Evolutionary conservation across 2,888 invertebrate genomes (phyloP).

Genomic region (Clanis bilineata): DNA sequence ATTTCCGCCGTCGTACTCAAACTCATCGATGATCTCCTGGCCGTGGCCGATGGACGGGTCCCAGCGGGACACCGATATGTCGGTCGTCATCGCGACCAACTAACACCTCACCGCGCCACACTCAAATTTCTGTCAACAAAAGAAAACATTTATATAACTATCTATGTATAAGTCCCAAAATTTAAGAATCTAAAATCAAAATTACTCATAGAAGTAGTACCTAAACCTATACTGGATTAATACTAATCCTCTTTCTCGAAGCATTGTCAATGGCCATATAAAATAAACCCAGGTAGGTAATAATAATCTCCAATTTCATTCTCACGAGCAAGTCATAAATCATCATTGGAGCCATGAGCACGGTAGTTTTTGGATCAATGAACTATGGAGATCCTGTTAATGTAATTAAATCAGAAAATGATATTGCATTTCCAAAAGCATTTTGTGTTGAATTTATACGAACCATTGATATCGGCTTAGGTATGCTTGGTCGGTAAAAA

Average conservation of each 20-base stretch:
- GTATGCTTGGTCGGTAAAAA: not conserved
- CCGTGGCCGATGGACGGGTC: constrained; percentile 94
- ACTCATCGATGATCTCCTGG: constrained; percentile 97
- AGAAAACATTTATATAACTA: not conserved
- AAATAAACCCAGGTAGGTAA: too few relatives aligned
- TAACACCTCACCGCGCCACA: constrained; percentile 71
- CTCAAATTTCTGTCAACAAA: constrained; percentile 56
- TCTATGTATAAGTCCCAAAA: too few relatives aligned
- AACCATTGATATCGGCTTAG: not conserved
- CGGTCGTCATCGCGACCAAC: constrained; percentile 93
- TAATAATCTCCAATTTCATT: not conserved
- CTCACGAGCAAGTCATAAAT: not conserved
- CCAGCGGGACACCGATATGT: constrained; percentile 98
- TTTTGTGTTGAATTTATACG: not conserved
- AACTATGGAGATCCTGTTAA: not conserved
- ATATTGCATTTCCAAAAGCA: not conserved
- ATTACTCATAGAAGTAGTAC: too few relatives aligned
- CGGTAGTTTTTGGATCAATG: not conserved
- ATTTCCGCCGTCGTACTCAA: constrained; percentile 99
- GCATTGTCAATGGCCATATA: too few relatives aligned
- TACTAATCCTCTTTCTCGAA: too few relatives aligned
- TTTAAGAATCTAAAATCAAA: too few relatives aligned
- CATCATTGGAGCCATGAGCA: not conserved
- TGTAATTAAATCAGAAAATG: not conserved
- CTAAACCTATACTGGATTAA: too few relatives aligned